phyloP scores from a whole-genome alignment of 1,140 invertebrate species.

The Sitobion miscanthi region DNA sequence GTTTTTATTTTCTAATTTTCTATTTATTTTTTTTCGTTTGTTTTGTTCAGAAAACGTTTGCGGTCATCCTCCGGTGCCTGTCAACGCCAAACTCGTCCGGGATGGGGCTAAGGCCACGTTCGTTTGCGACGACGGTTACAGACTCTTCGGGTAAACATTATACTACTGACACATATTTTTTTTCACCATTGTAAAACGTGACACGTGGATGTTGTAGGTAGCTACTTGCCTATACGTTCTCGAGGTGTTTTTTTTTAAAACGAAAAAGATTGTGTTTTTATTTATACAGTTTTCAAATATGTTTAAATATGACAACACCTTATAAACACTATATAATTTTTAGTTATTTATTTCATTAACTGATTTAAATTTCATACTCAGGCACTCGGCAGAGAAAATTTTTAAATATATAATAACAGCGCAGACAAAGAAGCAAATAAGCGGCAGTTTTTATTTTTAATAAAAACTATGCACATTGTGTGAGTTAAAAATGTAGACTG shows the following conservation, averaged over 20 bases:
- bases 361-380: not conserved
- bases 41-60: slow-evolving; percentile 67
- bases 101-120: slow-evolving; percentile 76
- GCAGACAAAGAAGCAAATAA: too few relatives aligned
- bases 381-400: not conserved
- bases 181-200: not conserved
- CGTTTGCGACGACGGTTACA: slow-evolving; percentile 83
- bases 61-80: slow-evolving; percentile 81
- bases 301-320: not conserved
- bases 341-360: not conserved
- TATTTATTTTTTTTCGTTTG: slow-evolving; percentile 57
- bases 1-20: not conserved
- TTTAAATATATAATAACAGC: not conserved
- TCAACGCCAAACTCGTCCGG: slow-evolving; percentile 71
- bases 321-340: not conserved
- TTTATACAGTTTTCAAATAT: not conserved
- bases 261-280: not conserved
- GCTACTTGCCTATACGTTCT: too few relatives aligned
- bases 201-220: not conserved
- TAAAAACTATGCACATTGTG: not conserved
- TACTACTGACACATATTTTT: not conserved
- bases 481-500: not conserved
- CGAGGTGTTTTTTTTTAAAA: not conserved
- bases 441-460: not conserved
- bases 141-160: slow-evolving; percentile 68